Base-by-base conservation (phyloP, 2,797 vertebrate genomes). In the Euphonia xanthogaster region DNA sequence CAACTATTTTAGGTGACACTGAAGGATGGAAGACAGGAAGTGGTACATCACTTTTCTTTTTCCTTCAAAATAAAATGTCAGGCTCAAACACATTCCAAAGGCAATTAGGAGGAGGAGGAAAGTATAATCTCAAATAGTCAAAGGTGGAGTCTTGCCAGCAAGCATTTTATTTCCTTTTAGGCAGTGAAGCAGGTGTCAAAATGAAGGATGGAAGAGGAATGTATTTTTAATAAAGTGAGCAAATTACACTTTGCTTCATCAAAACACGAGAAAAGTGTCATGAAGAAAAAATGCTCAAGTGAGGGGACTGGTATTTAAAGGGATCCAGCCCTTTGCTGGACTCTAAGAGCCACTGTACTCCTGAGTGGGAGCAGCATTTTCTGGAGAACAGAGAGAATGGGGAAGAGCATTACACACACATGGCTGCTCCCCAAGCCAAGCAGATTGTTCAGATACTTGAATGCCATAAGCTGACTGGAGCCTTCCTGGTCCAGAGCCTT, bases 261-360 rank as follows among this genome's bases (percentile, higher is more conserved):
- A 97, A 96, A 97, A 96, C 85, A 97, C 89, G 80, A 97, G 94
- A 84, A 96, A 97, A 97, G 40, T 50, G 54, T 98, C 95, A 97
- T 5, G 47, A 92, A 93, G 89, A 54, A 97, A 96, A 97, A 98
- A 97, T 96, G 94, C 63, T 40, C 88, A 92, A 93, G 94, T 97
- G 97, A 97, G 83, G n/a, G 60, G 74, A 83, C 90, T 96, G 94
- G 96, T 93, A 97, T 97, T 97, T 95, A 93, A 91, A 97, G 68
- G 86, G 92, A 89, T 73, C 70, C 91, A 96, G 94, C 96, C 90
- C 93, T 88, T 88, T 78, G 37, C 66, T 42, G 62, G 88, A 57
- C 89, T 75, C 45, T 40, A 73, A 30, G n/a, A 87, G 44, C 4
- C 1, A 60, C 0, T n/a, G 66, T n/a, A 50, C 27, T 76, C n/a